These are phyloP conservation scores for Lepas anatifera DNA, from an alignment of 2,888 invertebrate genomes.

Conservation along the genomic window DNA sequence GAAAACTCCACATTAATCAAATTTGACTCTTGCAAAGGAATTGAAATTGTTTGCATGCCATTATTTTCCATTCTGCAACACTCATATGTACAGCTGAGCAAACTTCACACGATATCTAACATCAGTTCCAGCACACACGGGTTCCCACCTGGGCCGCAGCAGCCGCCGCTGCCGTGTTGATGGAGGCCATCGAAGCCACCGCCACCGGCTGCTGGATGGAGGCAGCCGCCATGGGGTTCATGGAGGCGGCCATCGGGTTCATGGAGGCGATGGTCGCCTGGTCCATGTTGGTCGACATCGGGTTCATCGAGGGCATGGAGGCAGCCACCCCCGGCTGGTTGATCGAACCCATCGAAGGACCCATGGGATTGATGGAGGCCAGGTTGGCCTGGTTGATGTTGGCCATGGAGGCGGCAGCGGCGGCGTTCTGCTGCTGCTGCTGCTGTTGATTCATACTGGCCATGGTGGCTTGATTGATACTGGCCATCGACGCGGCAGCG, in stretches of 20 bases:
- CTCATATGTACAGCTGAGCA: too few relatives aligned
- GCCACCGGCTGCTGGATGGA: neutral
- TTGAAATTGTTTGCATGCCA: too few relatives aligned
- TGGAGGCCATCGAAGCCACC: neutral
- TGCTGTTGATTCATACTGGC: neutral
- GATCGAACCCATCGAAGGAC: neutral
- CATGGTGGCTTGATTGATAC: neutral
- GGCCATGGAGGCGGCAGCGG: neutral
- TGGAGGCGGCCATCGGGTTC: neutral
- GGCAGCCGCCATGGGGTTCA: neutral
- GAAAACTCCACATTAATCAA: too few relatives aligned
- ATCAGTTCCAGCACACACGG: too few relatives aligned
- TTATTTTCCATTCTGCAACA: too few relatives aligned
- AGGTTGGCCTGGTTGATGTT: neutral
- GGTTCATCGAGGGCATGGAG: neutral
- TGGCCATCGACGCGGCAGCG: neutral
- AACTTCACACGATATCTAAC: too few relatives aligned
- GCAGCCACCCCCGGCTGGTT: neutral
- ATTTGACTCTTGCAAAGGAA: too few relatives aligned
- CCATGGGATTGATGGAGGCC: neutral
- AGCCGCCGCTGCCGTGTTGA: neutral
- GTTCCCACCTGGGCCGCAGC: too few relatives aligned
- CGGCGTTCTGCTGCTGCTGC: too few relatives aligned
- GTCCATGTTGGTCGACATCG: neutral
- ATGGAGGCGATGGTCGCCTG: neutral